Conservation (phyloP, 1,140 invertebrate species). For the Calephelis nemesis region DNA sequence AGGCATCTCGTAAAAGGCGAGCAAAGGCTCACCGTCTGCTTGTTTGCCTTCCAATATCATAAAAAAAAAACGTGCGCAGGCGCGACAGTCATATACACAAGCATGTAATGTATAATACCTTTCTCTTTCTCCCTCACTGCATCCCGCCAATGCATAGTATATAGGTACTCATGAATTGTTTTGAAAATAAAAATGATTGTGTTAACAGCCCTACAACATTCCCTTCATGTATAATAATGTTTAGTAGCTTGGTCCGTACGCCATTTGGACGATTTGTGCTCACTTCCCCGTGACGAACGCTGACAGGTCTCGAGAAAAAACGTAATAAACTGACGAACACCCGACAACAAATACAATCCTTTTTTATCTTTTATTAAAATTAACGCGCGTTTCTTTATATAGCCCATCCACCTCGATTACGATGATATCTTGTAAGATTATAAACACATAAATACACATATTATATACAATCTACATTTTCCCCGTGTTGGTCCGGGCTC, state of each 20-base stretch:
- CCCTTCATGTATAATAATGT: slow-evolving; percentile 23
- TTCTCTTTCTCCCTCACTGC: too few species aligned
- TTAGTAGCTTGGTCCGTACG: slow-evolving; percentile 32
- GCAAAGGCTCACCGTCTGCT: too few species aligned
- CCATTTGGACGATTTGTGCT: slow-evolving; percentile 38
- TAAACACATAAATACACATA: too few species aligned
- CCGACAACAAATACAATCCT: slow-evolving; percentile 30
- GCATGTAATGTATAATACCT: too few species aligned
- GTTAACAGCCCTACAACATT: slow-evolving; percentile 29
- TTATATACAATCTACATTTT: too few species aligned
- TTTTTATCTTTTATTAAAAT: slow-evolving; percentile 36
- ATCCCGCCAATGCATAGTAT: too few species aligned
- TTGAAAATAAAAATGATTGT: background rate
- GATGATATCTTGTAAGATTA: background rate
- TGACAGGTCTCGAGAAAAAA: slow-evolving; percentile 38
- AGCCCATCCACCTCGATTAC: background rate
- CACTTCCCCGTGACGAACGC: slow-evolving; percentile 41
- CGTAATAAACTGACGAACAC: slow-evolving; percentile 30
- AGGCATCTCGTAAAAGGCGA: too few species aligned
- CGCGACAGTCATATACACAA: too few species aligned
- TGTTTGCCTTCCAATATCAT: too few species aligned
- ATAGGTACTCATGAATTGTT: too few species aligned
- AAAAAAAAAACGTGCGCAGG: too few species aligned
- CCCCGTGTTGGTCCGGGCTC: too few species aligned
- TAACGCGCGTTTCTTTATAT: slow-evolving; percentile 19